Evolutionary conservation across 1,140 invertebrate species (phyloP), one percentile per base, ranked within the genome.

Genomic region (Gonatopus flavifemur): DNA sequence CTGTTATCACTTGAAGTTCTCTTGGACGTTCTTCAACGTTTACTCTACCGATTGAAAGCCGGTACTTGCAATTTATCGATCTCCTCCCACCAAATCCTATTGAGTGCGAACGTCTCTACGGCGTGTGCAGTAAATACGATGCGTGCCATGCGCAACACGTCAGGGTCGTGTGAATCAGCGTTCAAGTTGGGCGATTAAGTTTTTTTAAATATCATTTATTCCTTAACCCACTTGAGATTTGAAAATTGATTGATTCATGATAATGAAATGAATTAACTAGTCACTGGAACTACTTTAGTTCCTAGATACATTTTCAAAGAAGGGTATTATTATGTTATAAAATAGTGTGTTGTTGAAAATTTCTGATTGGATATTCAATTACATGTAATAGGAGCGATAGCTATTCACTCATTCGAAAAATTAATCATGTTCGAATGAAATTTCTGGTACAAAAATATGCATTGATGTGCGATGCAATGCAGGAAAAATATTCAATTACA

Each of bases 61-160:
- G 47, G 16, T 36, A 43, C 59, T 66, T 67, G 57, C 64, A 63
- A 74, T 76, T 74, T 76, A 76, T 76, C 59, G 70, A 76, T 71
- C 67, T 39, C 39, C 52, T 64, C 67, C 70, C 62, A 63, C 69
- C 54, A 62, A 30, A 9, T 5, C 22, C 36, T 19, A 25, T 57
- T 53, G 49, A 52, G 40, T 52, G 55, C 45, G 53, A 50, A 51
- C 39, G 51, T 21, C 38, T 55, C 38, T 31, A 59, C 61, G 49
- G 53, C 66, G 70, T 70, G 70, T 69, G 68, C 69, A 70, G 66
- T 64, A 42, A 45, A 52, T 44, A 53, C 32, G 33, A 40, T 57
- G 52, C 43, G 68, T 66, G 51, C 66, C 55, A 69, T 68, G 70
- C 61, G 69, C 69, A 72, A 70, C 55, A 32, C 18, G 20, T 43